Base-by-base conservation (phyloP, 2,797 vertebrate genomes). In the Notoglanidium macrostoma region DNA sequence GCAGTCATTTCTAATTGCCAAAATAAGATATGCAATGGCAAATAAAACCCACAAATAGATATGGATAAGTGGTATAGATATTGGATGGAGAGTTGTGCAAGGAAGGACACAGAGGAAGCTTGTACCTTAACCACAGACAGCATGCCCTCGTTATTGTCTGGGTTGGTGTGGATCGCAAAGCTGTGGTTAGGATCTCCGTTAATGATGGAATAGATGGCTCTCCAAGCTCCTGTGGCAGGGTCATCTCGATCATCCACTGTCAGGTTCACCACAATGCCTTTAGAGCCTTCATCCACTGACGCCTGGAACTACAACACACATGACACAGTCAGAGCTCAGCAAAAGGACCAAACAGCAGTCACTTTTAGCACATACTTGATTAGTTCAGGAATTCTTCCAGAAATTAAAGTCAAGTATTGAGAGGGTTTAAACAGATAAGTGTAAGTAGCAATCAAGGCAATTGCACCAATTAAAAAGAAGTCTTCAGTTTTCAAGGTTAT, bases 111-210 rank as follows among this genome's bases (percentile, higher is more conserved):
- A 40, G 12, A 26, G 5, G 15, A 6, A 11, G 1, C 5, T 73
- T 68, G 94, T 94, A 99, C 98, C 95, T 99, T 99, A 91, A 98
- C 94, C 1, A 99, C 97, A 0, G 97, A 98, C 17, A 99, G 95
- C 98, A 99, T 99, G 68, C 98, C 98, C 91, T 99, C 98, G 0
- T 99, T 99, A 87, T 97, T 98, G 91, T 98, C 96, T 0, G 96
- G 97, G 91, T 99, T 99, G 87, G 98, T 99, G 82, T 97, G 96
- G 89, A 99, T 97, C 90, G 98, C 96, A 15, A 99, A 99, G 91
- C 97, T 98, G 92, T 96, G 96, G 3, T 94, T 96, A 0, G 96
- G 97, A 90, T 99, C 98, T 74, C 98, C 98, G 0, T 96, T 98
- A 88, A 99, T 97, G 91, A 99, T 98, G 63, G 97, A 98, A 92